Evolutionary conservation across 2,888 invertebrate genomes (phyloP), one percentile per base, ranked within the genome.

Genomic region (Erebia aethiops): DNA sequence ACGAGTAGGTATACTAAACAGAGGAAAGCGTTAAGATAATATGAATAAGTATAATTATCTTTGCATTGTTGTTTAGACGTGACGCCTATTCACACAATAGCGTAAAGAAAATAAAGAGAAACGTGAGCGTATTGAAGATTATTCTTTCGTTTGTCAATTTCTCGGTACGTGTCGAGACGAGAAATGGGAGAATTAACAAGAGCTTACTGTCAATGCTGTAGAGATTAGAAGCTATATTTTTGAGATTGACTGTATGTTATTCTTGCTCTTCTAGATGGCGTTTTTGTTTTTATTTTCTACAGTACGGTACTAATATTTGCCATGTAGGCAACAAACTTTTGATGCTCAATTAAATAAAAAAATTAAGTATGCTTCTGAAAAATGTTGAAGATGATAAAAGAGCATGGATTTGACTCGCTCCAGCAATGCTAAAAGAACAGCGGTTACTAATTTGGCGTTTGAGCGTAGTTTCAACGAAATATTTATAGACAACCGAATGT

Each of bases 41-140:
- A 51, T 14, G 14, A 35, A 21, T 41, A 60, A 35, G 35, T 35
- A 43, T 43, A 13, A 46, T 46, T 46, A 41, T 46, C 2, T 61
- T 18, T 18, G 18, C 13, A 16, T 3, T 21, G 41, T 9, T 46
- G 3, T 56, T 13, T 21, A 11, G 26, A 43, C 35, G 16, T 10
- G 14, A 62, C 49, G 13, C 21, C 49, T 2, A 21, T 46, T 8
- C 43, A 10, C 49, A 62, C 21, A 49, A 46, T 46, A 13, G 14
- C 14, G 21, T 46, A 9, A 62, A 49, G 46, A 21, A 21, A 62
- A 49, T 62, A 62, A 62, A 62, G 46, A 14, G 49, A 62, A 21
- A 62, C 62, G 14, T 61, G 61, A 61, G 41, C 14, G 46, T 62
- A 49, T 62, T 49, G 46, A 16, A 49, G 62, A 62, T 62, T 61